These are phyloP conservation scores for Strigamia transsilvanica DNA, from an alignment of 2,888 invertebrate genomes.

Conservation along the genomic window DNA sequence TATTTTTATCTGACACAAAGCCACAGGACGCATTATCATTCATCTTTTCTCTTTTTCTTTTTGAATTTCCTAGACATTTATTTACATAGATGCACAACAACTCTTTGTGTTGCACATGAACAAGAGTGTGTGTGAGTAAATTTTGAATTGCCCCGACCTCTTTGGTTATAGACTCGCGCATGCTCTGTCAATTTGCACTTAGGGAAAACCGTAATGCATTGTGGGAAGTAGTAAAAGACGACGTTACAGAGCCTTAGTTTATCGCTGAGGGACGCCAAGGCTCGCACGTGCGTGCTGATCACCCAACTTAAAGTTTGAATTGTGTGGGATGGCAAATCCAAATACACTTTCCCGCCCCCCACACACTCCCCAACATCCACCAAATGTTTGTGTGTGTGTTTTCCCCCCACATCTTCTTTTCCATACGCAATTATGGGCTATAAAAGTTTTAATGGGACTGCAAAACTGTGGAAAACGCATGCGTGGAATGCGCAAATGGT, in stretches of 20 bases:
- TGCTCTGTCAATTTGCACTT: slow-evolving; percentile 43
- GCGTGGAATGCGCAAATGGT: not conserved
- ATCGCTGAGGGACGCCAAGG: slow-evolving; percentile 28
- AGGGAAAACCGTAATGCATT: slow-evolving; percentile 20
- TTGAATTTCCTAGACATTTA: not conserved
- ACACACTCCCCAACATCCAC: not conserved
- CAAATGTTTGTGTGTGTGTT: not conserved
- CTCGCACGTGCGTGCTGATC: slow-evolving; percentile 41
- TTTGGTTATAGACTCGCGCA: not conserved
- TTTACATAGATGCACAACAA: not conserved
- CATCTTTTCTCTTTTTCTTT: not conserved
- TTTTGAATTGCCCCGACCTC: slow-evolving; percentile 17
- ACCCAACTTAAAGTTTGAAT: slow-evolving; percentile 17
- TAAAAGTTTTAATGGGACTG: slow-evolving; percentile 43
- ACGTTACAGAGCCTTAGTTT: slow-evolving; percentile 28
- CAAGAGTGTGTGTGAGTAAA: not conserved
- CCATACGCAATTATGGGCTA: slow-evolving; percentile 31
- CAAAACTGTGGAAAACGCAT: slow-evolving; percentile 17
- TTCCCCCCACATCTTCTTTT: not conserved
- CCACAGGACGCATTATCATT: slow-evolving; percentile 12
- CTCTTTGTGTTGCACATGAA: not conserved
- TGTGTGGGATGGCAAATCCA: slow-evolving; percentile 4
- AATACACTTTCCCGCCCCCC: not conserved
- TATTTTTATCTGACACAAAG: slow-evolving; percentile 27
- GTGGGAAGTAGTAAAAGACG: slow-evolving; percentile 32